Evolutionary conservation across 2,797 vertebrate genomes (phyloP).

Genomic region (Epinephelus malabaricus): DNA sequence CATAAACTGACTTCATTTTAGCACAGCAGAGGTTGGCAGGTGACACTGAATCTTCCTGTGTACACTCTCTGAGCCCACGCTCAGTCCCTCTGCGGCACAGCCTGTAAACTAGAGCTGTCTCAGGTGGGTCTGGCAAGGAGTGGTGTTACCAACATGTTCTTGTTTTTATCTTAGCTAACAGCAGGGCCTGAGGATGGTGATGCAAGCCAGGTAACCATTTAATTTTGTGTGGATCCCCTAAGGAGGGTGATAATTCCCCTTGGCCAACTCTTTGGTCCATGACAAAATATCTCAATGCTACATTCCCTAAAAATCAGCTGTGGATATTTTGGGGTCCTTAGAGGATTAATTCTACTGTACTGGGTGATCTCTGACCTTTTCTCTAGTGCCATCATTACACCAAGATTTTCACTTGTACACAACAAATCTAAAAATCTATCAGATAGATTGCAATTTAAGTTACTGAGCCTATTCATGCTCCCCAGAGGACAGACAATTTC

Average conservation of each 20-base stretch:
- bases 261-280: too few species aligned
- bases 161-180: background rate
- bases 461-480: too few species aligned
- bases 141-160: slow-evolving; percentile 1
- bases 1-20: slow-evolving; percentile 3
- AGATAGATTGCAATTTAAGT: too few species aligned
- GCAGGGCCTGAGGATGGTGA: background rate
- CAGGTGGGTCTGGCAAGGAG: slow-evolving; percentile 10
- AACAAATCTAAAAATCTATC: too few species aligned
- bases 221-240: background rate
- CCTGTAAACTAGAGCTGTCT: slow-evolving; percentile 39
- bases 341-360: too few species aligned
- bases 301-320: background rate
- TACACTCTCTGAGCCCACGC: background rate
- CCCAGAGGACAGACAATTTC: too few species aligned
- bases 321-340: background rate
- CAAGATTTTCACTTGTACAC: too few species aligned
- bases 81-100: slow-evolving; percentile 7
- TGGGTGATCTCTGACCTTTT: too few species aligned
- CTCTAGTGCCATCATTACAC: too few species aligned
- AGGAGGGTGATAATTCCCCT: background rate
- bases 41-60: slow-evolving; percentile 19
- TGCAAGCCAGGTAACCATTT: background rate
- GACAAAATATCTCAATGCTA: background rate
- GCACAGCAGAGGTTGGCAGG: background rate